These are phyloP conservation scores for Takifugu rubripes DNA, from an alignment of 2,797 vertebrate species.

Conservation along the genomic window DNA sequence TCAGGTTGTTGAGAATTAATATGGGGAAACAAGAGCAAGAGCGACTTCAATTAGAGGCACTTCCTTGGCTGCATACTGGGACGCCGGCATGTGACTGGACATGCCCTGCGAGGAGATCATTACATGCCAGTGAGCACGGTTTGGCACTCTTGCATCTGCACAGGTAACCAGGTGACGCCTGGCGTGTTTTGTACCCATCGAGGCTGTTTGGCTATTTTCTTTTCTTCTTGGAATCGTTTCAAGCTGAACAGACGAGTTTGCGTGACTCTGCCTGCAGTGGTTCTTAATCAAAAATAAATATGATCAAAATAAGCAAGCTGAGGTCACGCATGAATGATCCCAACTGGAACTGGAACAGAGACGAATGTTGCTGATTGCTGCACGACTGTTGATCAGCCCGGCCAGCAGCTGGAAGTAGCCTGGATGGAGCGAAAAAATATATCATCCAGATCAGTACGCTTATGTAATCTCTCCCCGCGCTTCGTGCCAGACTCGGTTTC, in stretches of 20 bases:
- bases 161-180: background rate
- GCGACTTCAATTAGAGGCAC: constrained; percentile 59
- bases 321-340: background rate
- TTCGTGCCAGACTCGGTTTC: constrained; percentile 16
- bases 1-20: too few species aligned
- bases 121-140: constrained; percentile 4
- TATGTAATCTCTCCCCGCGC: constrained; percentile 55
- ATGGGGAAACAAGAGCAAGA: constrained; percentile 18
- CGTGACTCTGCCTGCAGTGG: constrained; percentile 11
- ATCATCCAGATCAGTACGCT: constrained; percentile 51
- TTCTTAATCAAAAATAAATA: background rate
- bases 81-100: constrained; percentile 48
- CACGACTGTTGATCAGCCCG: constrained; percentile 2
- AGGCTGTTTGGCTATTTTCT: background rate
- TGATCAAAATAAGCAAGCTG: background rate
- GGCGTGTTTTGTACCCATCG: constrained; percentile 6
- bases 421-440: constrained; percentile 29
- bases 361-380: constrained; percentile 27
- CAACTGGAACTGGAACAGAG: background rate
- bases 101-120: constrained; percentile 31
- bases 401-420: constrained; percentile 26
- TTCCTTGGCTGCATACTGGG: constrained; percentile 39
- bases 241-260: constrained; percentile 5
- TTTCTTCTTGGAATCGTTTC: constrained; percentile 4
- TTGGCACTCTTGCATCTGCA: constrained; percentile 6